Base-by-base conservation (phyloP, 2,888 invertebrate species). In the Apoda limacodes region DNA sequence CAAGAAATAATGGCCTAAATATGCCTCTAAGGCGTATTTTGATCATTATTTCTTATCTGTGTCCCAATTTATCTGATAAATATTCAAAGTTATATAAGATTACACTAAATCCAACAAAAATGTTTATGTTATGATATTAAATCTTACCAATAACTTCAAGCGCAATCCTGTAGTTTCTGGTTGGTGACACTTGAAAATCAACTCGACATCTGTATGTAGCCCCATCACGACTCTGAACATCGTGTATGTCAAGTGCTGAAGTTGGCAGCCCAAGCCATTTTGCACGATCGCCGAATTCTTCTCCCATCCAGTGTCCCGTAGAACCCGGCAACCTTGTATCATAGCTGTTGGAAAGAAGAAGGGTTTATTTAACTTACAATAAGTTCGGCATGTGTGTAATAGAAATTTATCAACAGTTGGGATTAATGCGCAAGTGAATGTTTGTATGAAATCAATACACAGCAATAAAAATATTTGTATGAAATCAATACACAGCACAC, bases 101-200 rank as follows among this genome's bases (percentile, higher is more conserved):
- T n/a, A n/a, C n/a, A n/a, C n/a, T n/a, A n/a, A n/a, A n/a, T n/a
- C n/a, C n/a, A n/a, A n/a, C n/a, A n/a, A n/a, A n/a, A n/a, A n/a
- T n/a, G n/a, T n/a, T n/a, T n/a, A n/a, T n/a, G n/a, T n/a, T n/a
- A n/a, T n/a, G n/a, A n/a, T n/a, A n/a, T n/a, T n/a, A n/a, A n/a
- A n/a, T 52, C 69, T 64, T 22, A 92, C 92, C 88, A 45, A 92
- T 87, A 42, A 92, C 87, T 50, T 86, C 86, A 30, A 93, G 83
- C 35, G 87, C 85, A 36, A 92, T 85, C 48, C 87, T 83, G 37
- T 87, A 87, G 61, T 92, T 91, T 45, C 87, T 85, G 13, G 92
- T 92, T 0, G 89, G 91, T 10, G 90, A 90, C 37, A 86, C 85
- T 48, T 68, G 66, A 42, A 69, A 80, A 55, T 80, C 78, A 7